phyloP scores from a whole-genome alignment of 53 echinoderm and acorn worm genomes.

The Stichopus horrens region DNA sequence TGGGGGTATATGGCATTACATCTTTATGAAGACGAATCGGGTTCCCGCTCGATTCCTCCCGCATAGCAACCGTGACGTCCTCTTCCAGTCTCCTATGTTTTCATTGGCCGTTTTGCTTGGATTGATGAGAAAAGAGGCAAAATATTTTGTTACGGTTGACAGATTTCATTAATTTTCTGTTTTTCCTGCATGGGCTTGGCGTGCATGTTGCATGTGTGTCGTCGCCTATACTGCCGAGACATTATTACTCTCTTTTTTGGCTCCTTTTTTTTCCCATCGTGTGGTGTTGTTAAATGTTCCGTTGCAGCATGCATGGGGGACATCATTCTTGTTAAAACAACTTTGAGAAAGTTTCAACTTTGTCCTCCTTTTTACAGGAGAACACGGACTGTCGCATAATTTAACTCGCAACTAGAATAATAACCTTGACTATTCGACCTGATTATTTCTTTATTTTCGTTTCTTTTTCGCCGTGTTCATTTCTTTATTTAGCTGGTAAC shows the following conservation, averaged over 20 bases:
- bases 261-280: too few species aligned
- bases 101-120: conserved; percentile 44
- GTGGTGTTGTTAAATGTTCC: conserved; percentile 7
- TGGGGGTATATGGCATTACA: conserved; percentile 46
- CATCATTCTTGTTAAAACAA: not conserved
- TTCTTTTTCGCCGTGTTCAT: too few species aligned
- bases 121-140: conserved; percentile 46
- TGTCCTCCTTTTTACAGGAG: not conserved
- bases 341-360: not conserved
- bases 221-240: not conserved
- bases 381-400: too few species aligned
- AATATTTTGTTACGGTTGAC: conserved; percentile 44
- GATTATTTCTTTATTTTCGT: too few species aligned
- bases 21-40: conserved; percentile 43
- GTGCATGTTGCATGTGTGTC: not conserved
- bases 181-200: not conserved
- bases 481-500: too few species aligned
- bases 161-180: conserved; percentile 40
- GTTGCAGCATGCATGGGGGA: not conserved
- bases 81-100: conserved; percentile 41
- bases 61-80: conserved; percentile 44
- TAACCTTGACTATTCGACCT: too few species aligned
- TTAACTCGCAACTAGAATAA: too few species aligned
- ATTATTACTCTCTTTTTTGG: not conserved
- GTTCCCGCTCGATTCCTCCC: conserved; percentile 34